Base-by-base conservation (phyloP, 2,888 invertebrate genomes). In the Laothoe populi region DNA sequence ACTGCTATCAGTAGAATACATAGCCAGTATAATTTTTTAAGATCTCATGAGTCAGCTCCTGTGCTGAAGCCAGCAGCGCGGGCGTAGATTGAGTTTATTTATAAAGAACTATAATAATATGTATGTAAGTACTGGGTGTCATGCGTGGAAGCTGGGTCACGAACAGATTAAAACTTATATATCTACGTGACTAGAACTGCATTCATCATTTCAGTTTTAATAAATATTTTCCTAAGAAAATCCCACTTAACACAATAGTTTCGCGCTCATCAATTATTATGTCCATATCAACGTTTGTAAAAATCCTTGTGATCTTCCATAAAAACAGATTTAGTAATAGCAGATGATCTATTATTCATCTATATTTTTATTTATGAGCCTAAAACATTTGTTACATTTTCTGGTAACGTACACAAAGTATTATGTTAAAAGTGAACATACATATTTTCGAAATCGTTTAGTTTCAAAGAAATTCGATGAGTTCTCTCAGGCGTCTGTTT, bases 401-500 rank as follows among this genome's bases (percentile, higher is more conserved):
- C 31, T 2, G 8, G 1, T 31, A 38, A 38, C 3, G 7, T n/a
- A 8, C 23, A 48, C 48, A 48, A 49, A 31, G 16, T 26, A 31
- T 49, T 8, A 26, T 31, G 26, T 31, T 49, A 49, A 26, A 26
- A 38, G 38, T n/a, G n/a, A n/a, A n/a, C 31, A 21, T 8, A 40
- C 53, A 21, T 57, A n/a, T 8, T 38, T 58, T 23, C 10, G 2
- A n/a, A 24, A 7, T 40, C 35, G n/a, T 40, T 24, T 13, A n/a
- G 13, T 40, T 42, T 42, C 24, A 40, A 40, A 24, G 38, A 40
- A 42, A 40, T 21, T 8, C 24, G n/a, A 42, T 40, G 40, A 53
- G 31, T 71, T 71, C 70, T 70, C 67, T 72, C 67, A 69, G 64
- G 68, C 77, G 77, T 82, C 80, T 83, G 82, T 69, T 77, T 77